These are phyloP conservation scores for Sinodicranocentrus sp. DNA, from an alignment of 2,888 invertebrate species.

Conservation along the genomic window DNA sequence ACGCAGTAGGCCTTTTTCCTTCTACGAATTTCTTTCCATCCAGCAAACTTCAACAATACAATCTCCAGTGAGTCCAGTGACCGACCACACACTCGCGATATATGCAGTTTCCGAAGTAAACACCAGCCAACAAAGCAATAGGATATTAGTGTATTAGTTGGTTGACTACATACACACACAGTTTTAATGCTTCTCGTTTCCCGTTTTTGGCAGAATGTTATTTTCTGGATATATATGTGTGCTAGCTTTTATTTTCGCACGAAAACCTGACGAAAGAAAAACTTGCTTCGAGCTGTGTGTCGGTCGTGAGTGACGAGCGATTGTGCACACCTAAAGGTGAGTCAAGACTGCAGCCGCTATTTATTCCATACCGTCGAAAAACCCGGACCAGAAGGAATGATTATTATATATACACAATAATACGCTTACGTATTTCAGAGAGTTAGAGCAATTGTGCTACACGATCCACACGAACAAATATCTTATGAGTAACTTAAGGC, in stretches of 20 bases:
- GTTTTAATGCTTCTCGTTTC: no score
- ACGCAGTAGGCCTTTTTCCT: neutral
- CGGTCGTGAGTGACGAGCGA: slow-evolving; percentile 53
- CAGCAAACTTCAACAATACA: neutral
- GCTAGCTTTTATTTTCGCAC: no score
- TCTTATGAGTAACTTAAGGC: neutral
- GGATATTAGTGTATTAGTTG: neutral
- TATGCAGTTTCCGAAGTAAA: no score
- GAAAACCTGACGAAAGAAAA: neutral
- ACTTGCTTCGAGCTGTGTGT: slow-evolving; percentile 17
- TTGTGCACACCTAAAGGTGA: slow-evolving; percentile 63
- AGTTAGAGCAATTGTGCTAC: neutral
- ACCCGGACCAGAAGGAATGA: slow-evolving; percentile 25
- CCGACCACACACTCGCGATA: no score
- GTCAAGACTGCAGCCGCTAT: slow-evolving; percentile 56
- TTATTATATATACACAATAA: neutral
- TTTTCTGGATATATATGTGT: no score
- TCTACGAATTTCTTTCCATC: neutral
- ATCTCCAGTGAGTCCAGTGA: neutral
- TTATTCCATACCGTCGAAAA: slow-evolving; percentile 47
- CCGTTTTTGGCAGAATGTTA: no score
- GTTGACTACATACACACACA: neutral
- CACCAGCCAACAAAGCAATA: no score
- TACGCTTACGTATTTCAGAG: neutral
- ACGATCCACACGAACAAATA: neutral